Evolutionary conservation across 2,797 vertebrate species (phyloP).

Genomic region (Lagorchestes hirsutus): DNA sequence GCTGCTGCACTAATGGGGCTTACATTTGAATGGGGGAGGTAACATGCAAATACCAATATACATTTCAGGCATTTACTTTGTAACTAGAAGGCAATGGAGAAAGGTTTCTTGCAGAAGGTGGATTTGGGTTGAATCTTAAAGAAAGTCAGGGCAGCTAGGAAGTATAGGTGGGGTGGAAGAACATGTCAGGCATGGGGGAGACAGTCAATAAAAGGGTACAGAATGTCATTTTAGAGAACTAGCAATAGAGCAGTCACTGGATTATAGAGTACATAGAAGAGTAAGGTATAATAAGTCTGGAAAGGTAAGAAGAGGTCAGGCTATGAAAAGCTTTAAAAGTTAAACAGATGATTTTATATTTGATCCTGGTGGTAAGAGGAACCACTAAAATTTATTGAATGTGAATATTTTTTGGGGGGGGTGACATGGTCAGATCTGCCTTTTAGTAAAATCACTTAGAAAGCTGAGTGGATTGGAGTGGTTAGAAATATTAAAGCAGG

Average conservation of each 20-base stretch:
- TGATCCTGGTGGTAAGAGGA: neutral
- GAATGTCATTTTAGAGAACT: neutral
- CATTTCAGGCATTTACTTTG: neutral
- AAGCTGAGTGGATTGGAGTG: neutral
- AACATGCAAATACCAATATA: neutral
- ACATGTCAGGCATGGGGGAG: neutral
- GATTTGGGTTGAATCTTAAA: neutral
- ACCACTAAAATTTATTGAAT: neutral
- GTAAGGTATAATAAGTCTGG: neutral
- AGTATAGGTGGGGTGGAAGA: neutral
- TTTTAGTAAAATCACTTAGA: neutral
- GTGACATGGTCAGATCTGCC: neutral
- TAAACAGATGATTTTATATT: neutral
- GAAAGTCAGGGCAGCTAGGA: neutral
- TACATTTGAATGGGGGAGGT: neutral
- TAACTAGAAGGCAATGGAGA: neutral
- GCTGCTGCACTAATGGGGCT: neutral
- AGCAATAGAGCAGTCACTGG: neutral
- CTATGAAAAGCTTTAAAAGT: neutral
- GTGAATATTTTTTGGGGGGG: neutral
- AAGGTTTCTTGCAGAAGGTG: neutral
- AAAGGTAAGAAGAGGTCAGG: neutral
- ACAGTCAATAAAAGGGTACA: neutral
- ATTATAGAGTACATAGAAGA: neutral
- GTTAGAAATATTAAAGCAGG: neutral